Conservation (phyloP, 2,888 invertebrate genomes). For the Watsonalla cultraria region DNA sequence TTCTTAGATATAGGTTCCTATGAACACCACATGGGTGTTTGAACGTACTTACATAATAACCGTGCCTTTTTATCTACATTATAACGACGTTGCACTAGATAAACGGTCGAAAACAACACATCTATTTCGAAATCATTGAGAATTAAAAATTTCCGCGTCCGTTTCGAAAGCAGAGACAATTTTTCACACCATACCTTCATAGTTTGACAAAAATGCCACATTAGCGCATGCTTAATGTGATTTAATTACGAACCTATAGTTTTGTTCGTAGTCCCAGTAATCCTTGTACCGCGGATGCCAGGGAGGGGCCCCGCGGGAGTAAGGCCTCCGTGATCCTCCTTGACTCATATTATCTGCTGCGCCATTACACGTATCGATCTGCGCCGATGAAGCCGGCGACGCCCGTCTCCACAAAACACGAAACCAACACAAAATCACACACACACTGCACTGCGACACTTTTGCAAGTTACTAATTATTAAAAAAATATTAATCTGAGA, state of each 20-base stretch:
- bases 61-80: background rate
- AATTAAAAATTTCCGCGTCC: background rate
- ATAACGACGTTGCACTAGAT: background rate
- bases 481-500: slow-evolving; percentile 29
- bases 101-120: background rate
- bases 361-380: slow-evolving; percentile 66
- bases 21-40: background rate
- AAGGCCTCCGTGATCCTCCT: slow-evolving; percentile 68
- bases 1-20: background rate
- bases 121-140: background rate
- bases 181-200: background rate
- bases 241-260: slow-evolving; percentile 52
- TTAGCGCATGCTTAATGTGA: slow-evolving; percentile 6
- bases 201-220: background rate
- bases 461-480: slow-evolving; percentile 20
- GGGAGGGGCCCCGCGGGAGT: slow-evolving; percentile 69
- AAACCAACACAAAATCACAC: slow-evolving; percentile 25
- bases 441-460: slow-evolving; percentile 56
- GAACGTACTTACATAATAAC: background rate
- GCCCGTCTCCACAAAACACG: slow-evolving; percentile 24
- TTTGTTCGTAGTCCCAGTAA: slow-evolving; percentile 74
- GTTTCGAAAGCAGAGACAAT: background rate
- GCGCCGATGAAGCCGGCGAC: slow-evolving; percentile 37
- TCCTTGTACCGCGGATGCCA: slow-evolving; percentile 76
- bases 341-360: slow-evolving; percentile 63